phyloP scores from a whole-genome alignment of 53 echinoderm and acorn worm species.

The Echinometra lucunter region DNA sequence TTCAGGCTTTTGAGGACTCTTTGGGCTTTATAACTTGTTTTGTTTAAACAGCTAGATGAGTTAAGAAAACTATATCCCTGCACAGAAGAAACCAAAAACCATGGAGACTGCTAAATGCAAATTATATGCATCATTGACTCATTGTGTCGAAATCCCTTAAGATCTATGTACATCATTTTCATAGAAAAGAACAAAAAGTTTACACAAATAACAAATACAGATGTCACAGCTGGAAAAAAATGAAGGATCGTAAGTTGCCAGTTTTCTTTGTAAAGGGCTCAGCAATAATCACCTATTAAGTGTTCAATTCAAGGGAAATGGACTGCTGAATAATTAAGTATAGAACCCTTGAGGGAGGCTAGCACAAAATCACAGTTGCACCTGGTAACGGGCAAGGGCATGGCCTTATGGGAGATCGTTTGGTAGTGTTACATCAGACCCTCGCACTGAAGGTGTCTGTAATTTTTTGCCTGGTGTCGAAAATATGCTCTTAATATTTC shows the following conservation, averaged over 20 bases:
- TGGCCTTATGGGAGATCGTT: conserved; percentile 46
- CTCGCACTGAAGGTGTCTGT: conserved; percentile 44
- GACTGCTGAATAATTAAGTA: conserved; percentile 54
- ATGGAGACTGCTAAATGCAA: no score
- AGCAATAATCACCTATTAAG: conserved; percentile 14
- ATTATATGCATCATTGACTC: no score
- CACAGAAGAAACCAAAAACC: no score
- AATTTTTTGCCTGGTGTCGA: conserved; percentile 30
- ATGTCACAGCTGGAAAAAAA: neutral
- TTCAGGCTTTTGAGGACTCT: no score
- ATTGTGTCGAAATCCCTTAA: neutral
- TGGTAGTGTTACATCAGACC: conserved; percentile 53
- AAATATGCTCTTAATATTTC: conserved; percentile 50
- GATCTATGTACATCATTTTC: neutral
- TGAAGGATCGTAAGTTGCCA: neutral
- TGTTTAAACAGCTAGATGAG: no score
- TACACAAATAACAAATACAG: neutral
- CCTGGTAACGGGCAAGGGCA: conserved; percentile 26
- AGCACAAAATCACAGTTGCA: conserved; percentile 45
- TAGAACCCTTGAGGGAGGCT: conserved; percentile 39
- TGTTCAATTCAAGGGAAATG: conserved; percentile 61
- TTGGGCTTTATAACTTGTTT: no score
- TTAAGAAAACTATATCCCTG: no score
- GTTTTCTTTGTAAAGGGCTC: neutral
- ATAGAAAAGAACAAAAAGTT: neutral